Evolutionary conservation across 1,140 invertebrate species (phyloP).

Genomic region (Pentalonia nigronervosa): DNA sequence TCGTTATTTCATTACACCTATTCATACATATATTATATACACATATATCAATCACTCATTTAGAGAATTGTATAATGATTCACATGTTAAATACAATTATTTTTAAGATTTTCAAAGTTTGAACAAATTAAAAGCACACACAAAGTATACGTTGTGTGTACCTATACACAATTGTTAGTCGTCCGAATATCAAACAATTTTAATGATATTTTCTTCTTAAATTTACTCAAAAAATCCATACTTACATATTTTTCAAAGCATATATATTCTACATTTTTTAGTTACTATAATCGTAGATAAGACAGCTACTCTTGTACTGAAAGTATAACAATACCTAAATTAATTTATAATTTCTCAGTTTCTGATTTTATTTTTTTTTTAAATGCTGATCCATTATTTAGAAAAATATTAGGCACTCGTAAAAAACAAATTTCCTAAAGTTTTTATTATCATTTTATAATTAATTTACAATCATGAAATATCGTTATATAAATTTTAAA

Average conservation of each 20-base stretch:
- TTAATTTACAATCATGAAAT: not conserved
- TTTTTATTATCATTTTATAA: not conserved
- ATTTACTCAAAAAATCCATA: not conserved
- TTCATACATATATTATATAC: slow-evolving; percentile 24
- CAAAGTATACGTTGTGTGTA: not conserved
- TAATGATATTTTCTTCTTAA: not conserved
- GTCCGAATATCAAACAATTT: not conserved
- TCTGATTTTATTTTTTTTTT: not conserved
- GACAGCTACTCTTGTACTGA: not conserved
- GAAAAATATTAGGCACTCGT: not conserved
- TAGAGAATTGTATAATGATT: not conserved
- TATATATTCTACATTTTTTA: not conserved
- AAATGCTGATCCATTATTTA: not conserved
- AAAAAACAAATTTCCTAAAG: not conserved
- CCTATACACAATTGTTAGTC: not conserved
- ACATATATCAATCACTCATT: slow-evolving; percentile 22
- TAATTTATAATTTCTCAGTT: not conserved
- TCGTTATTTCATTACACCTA: slow-evolving; percentile 42
- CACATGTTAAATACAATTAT: not conserved
- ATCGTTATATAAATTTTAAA: not conserved
- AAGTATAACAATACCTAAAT: not conserved
- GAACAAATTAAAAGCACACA: not conserved
- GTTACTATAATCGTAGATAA: not conserved
- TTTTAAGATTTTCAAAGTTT: not conserved
- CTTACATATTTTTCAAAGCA: not conserved